Conservation (phyloP, 2,113 vertebrate species). For the Capreolus pygargus region DNA sequence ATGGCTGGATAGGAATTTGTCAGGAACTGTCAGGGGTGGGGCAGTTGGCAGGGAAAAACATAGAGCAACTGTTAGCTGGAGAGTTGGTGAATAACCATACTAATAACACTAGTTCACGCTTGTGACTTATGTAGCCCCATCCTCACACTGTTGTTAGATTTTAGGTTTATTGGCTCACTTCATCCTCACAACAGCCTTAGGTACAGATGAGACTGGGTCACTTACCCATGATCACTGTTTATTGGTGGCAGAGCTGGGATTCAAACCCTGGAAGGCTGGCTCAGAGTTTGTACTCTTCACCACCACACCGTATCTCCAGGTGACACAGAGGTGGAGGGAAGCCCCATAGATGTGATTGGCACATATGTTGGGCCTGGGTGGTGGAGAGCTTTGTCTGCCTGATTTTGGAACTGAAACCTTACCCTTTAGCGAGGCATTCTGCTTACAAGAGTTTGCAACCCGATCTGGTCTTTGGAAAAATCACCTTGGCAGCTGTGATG, state of each 20-base stretch:
- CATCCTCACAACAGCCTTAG: not conserved
- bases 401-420: not conserved
- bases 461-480: not conserved
- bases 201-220: not conserved
- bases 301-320: not conserved
- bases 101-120: not conserved
- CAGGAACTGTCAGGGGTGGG: not conserved
- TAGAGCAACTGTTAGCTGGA: not conserved
- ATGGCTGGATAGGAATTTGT: not conserved
- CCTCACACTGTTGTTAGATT: not conserved
- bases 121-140: accelerated
- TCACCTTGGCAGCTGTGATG: not conserved
- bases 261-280: not conserved
- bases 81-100: not conserved
- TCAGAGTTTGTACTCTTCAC: not conserved
- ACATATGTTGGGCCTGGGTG: accelerated
- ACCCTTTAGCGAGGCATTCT: not conserved
- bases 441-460: not conserved
- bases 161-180: not conserved
- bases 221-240: not conserved
- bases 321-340: not conserved
- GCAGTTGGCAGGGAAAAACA: not conserved
- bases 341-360: not conserved
- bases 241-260: not conserved
- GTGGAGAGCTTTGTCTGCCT: not conserved